phyloP scores from a whole-genome alignment of 2,797 vertebrate species.

The Acrocephalus scirpaceus region DNA sequence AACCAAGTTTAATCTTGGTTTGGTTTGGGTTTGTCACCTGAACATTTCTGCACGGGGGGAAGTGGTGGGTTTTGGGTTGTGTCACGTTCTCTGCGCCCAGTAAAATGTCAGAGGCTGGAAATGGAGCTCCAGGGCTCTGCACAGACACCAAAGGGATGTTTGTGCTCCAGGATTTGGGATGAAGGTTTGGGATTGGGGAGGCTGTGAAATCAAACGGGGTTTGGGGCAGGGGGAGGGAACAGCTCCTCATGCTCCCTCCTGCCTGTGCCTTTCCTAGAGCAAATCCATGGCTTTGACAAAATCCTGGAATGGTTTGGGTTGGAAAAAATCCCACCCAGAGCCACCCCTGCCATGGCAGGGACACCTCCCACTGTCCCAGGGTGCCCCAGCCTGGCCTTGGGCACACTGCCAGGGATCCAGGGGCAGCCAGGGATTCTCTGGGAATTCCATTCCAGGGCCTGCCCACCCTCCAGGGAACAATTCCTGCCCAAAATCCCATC shows the following conservation, averaged over 20 bases:
- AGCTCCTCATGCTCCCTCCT: background rate
- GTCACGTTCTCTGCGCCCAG: background rate
- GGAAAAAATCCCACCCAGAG: rapidly evolving
- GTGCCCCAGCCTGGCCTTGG: background rate
- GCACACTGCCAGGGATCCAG: background rate
- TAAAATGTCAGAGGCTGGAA: background rate
- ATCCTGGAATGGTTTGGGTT: background rate
- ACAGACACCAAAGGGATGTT: background rate
- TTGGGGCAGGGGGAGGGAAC: background rate
- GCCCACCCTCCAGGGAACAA: background rate
- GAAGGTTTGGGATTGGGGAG: background rate
- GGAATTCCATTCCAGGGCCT: rapidly evolving
- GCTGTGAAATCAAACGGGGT: background rate
- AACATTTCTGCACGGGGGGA: background rate
- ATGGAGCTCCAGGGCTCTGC: background rate
- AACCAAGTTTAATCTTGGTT: background rate
- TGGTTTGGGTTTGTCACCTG: background rate
- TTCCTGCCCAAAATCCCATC: rapidly evolving
- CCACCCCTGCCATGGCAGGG: background rate
- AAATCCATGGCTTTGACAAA: rapidly evolving
- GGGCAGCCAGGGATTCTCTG: background rate
- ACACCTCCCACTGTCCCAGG: background rate
- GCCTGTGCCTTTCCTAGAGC: background rate
- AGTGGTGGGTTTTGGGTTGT: background rate
- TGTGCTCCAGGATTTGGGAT: background rate